These are phyloP conservation scores for Rhopilema esculentum DNA, from an alignment of 30 jellyfish, hydroid and myxozoan genomes.

Conservation along the genomic window DNA sequence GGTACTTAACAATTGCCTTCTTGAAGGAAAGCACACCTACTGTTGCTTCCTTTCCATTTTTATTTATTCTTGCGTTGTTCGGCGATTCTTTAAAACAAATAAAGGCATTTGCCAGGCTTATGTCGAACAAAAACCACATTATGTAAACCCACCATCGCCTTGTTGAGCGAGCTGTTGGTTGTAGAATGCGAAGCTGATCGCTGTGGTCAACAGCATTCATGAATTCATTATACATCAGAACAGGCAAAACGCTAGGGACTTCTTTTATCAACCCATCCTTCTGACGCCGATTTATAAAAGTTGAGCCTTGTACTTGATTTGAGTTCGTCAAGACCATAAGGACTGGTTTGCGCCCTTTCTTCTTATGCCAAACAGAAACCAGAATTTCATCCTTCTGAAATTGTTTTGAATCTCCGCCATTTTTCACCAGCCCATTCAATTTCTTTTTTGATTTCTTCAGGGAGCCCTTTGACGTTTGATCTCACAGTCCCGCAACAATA, in stretches of 20 bases:
- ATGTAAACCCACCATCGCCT: constrained; percentile 16
- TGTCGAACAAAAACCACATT: constrained; percentile 1
- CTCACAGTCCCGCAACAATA: too few species aligned
- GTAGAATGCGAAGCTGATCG: constrained; percentile 6
- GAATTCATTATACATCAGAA: too few species aligned
- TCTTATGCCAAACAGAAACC: too few species aligned
- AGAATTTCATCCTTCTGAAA: background rate
- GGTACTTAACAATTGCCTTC: background rate
- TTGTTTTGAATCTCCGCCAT: constrained; percentile 1
- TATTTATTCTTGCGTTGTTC: background rate
- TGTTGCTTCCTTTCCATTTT: background rate
- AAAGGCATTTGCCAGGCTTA: constrained; percentile 17
- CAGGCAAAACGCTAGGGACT: too few species aligned
- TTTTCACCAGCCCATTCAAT: background rate
- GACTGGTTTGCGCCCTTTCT: too few species aligned
- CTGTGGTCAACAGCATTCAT: too few species aligned
- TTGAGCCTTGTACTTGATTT: background rate
- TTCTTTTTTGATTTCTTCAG: background rate
- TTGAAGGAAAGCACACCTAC: background rate
- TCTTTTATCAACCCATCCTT: too few species aligned
- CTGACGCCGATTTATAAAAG: background rate
- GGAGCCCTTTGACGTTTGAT: background rate
- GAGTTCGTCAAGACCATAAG: constrained; percentile 5
- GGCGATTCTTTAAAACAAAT: constrained; percentile 28
- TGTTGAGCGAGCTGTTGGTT: constrained; percentile 9